These are phyloP conservation scores for Leucosticte australis DNA, from an alignment of 2,113 vertebrate species.

Conservation along the genomic window DNA sequence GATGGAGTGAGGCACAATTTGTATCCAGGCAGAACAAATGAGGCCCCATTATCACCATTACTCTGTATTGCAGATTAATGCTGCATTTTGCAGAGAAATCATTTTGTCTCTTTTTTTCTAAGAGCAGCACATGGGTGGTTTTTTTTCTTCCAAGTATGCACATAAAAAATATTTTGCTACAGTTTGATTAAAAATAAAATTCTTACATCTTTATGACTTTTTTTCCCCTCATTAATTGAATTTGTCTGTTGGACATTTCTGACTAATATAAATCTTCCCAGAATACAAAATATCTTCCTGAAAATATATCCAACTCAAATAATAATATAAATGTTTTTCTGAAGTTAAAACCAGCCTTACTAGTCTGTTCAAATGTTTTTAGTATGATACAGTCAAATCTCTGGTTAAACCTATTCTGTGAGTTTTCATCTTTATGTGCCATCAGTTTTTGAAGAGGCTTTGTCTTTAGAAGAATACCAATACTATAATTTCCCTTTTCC, in stretches of 20 bases:
- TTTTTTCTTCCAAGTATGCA: not conserved
- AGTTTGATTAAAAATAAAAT: not conserved
- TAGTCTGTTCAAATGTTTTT: not conserved
- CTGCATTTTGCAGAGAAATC: not conserved
- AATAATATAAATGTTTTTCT: not conserved
- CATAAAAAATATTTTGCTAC: not conserved
- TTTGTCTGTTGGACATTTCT: not conserved
- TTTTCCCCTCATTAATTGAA: not conserved
- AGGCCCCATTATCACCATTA: not conserved
- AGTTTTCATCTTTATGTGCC: not conserved
- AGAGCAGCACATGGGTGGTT: not conserved
- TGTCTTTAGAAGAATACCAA: not conserved
- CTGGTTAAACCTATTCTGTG: not conserved
- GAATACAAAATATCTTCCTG: not conserved
- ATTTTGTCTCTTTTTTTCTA: not conserved
- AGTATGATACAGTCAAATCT: not conserved
- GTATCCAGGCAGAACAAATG: not conserved
- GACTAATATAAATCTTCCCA: not conserved
- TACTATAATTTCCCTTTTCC: not conserved
- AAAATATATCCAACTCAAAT: not conserved
- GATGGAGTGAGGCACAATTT: not conserved
- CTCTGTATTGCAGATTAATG: not conserved
- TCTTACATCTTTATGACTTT: not conserved
- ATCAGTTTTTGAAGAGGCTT: not conserved
- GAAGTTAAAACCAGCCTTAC: not conserved